A percentile compares a stretch with the other conserved stretches of the same genome.
Conservation (phyloP, 2,797 vertebrate species). For the Lepidocolaptes lacrymiger region DNA sequence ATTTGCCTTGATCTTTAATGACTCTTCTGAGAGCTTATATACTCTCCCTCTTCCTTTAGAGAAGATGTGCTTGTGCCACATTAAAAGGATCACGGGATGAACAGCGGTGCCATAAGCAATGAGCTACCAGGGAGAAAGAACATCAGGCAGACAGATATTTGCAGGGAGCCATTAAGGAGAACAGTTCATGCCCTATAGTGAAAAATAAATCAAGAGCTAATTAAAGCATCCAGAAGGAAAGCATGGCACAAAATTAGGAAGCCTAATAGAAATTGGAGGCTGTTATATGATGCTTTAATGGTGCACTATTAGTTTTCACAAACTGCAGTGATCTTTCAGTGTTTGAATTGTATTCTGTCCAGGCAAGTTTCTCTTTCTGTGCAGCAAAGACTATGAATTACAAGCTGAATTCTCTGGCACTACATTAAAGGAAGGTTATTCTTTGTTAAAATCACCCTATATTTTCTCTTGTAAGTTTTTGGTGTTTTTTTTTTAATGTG, state of each 20-base stretch:
- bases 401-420: conserved; percentile 6
- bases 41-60: background rate
- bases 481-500: background rate
- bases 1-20: background rate
- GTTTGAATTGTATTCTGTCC: conserved; percentile 15
- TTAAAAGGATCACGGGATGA: conserved; percentile 8
- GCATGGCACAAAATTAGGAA: conserved; percentile 60
- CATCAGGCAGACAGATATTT: conserved; percentile 59
- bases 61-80: background rate
- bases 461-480: background rate
- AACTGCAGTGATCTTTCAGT: conserved; percentile 35
- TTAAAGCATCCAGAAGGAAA: conserved; percentile 69
- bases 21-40: background rate
- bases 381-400: conserved; percentile 6
- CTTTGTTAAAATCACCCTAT: conserved; percentile 31
- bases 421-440: conserved; percentile 33
- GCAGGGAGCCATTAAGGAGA: conserved; percentile 59
- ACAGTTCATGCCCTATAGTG: conserved; percentile 39
- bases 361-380: conserved; percentile 14
- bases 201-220: conserved; percentile 74
- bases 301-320: conserved; percentile 39
- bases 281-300: conserved; percentile 38
- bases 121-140: conserved; percentile 15
- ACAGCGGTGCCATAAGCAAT: conserved; percentile 18
- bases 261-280: conserved; percentile 47